A percentile compares a stretch with the other conserved stretches of the same genome.
Evolutionary conservation across 2,797 vertebrate genomes (phyloP).

Genomic region (Heteromormyrus szaboi): DNA sequence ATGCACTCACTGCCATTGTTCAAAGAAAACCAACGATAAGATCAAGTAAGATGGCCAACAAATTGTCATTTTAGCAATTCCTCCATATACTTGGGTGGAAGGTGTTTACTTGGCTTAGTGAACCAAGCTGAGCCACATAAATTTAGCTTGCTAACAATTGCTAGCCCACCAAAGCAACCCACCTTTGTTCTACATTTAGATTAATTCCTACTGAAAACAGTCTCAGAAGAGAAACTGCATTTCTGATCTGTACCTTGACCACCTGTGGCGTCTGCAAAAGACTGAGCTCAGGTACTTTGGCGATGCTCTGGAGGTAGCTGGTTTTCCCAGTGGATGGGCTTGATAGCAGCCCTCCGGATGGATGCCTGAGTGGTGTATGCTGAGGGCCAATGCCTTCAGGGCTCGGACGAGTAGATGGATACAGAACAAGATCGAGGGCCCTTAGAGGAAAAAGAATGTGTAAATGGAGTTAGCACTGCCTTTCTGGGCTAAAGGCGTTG

Average conservation of each 20-base stretch:
- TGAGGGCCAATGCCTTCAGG: conserved; percentile 38
- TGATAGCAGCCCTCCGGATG: conserved; percentile 53
- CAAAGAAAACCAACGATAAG: background rate
- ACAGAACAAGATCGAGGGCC: conserved; percentile 72
- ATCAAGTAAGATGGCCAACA: background rate
- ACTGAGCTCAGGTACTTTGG: conserved; percentile 68
- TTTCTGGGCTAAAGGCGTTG: background rate
- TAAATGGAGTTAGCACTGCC: background rate
- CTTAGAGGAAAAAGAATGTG: conserved; percentile 45
- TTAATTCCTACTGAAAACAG: background rate
- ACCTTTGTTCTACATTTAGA: background rate
- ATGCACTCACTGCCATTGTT: background rate
- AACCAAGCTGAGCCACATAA: background rate
- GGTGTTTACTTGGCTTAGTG: background rate
- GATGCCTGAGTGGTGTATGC: conserved; percentile 50
- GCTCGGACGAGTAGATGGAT: conserved; percentile 58
- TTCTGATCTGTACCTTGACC: conserved; percentile 69
- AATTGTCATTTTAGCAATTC: background rate
- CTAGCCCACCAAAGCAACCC: background rate
- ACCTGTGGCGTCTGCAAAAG: conserved; percentile 80
- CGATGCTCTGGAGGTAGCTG: conserved; percentile 41
- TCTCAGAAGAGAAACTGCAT: background rate
- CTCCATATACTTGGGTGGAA: background rate
- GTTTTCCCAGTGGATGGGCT: conserved; percentile 28
- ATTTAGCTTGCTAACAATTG: background rate